Base-by-base conservation (phyloP, 92 coral and sea anemone species). In the Epizoanthus rinbou region DNA sequence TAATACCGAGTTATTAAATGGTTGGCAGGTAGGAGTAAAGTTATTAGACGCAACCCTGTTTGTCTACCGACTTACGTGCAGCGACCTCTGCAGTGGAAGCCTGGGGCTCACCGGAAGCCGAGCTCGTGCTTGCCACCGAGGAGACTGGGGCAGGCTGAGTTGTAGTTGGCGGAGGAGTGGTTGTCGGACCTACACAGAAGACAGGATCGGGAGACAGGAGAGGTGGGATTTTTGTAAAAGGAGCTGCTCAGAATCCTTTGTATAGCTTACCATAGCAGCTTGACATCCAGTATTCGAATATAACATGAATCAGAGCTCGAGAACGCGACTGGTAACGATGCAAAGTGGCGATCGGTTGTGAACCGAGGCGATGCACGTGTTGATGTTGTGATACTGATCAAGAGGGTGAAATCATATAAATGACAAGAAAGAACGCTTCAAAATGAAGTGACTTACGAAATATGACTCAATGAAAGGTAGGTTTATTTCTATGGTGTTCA, bases 61-160 rank as follows among this genome's bases (percentile, higher is more conserved):
- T 25, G 58, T 53, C 21, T 31, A 39, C 24, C 31, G 31, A 78
- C 82, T 78, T 78, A 78, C 82, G 71, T 43, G 71, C 72, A 69
- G 82, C 8, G 60, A 57, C 54, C 54, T 15, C 15, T 50, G 9
- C 72, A 62, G 24, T 14, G 54, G 71, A 69, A 62, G 71, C 82
- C 82, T 60, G 82, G 82, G 82, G 63, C 59, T 74, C 80, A 74
- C 64, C 64, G 23, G 71, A 78, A 69, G 82, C 72, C 82, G 82
- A 59, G 71, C 70, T 78, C 16, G 71, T 78, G 71, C 43, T 62
- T 65, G 82, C 82, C 82, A 39, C 71, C 82, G 66, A 62, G 82
- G 82, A 78, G 82, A 78, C 82, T 78, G 82, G 71, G 82, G 41
- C 69, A 37, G 82, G 69, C 64, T 39, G 54, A 24, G 82, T 78